Evolutionary conservation across 2,113 vertebrate species (phyloP), one percentile per base, ranked within the genome.

Genomic region (Equus quagga): DNA sequence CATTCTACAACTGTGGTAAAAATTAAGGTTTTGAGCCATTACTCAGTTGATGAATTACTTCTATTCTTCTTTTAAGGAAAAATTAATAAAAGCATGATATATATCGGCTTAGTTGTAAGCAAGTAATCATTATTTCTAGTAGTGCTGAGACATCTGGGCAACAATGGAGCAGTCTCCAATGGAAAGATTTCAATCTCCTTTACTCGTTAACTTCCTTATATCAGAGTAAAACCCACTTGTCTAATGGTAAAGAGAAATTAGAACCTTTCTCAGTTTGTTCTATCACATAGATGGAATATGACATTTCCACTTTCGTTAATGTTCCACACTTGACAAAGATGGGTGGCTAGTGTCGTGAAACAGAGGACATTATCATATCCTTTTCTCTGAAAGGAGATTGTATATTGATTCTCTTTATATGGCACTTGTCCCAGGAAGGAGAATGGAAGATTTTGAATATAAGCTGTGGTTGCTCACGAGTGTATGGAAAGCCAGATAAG

Each of bases 391-490:
- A 95, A 96, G 96, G 97, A 97, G 97, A 98, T 97, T 96, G 83
- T 97, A 24, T 98, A 98, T 97, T 94, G 97, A 98, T 97, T 95
- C 75, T 95, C 97, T 97, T 89, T 81, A 60, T 73, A 73, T 98
- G 96, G 97, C 95, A 92, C 56, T 90, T 96, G 96, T 97, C 97
- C 97, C 97, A 95, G 96, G 81, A 94, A 88, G 54, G 80, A 82
- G 76, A 97, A 96, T 97, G 67, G 65, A 96, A 93, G 78, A 94
- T 78, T 98, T 97, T 88, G 65, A 95, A 95, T 98, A 96, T 94
- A 92, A 93, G 17, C 62, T 60, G 26, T 91, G 84, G 94, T 96
- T 95, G 60, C 70, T 97, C 70, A 73, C 88, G 90, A 90, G 54
- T 1, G 28, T 76, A 81, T 94, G 87, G 80, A 90, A 96, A 0